Evolutionary conservation across 2,888 invertebrate species (phyloP), one percentile per base, ranked within the genome.

Genomic region (Polietes domitor): DNA sequence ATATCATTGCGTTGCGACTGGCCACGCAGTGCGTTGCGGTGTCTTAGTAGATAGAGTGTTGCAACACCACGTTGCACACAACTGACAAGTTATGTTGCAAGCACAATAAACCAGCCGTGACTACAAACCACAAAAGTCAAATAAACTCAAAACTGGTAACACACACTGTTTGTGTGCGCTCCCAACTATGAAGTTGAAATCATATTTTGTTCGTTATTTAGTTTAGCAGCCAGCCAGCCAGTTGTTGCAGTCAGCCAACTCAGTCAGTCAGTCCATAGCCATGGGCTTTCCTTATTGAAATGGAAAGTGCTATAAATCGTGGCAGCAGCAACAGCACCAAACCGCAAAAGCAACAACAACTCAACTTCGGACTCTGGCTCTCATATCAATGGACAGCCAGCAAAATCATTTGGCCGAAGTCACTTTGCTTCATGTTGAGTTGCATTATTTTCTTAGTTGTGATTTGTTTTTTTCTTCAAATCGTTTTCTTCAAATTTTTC

Each of bases 231-330:
- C n/a, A 10, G 58, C 15, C 58, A 26, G 32, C 43, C 47, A 71
- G 70, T 61, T n/a, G n/a, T n/a, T n/a, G 50, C 24, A 19, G 15
- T 50, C 6, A 19, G 28, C 65, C 10, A 3, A 3, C 6, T n/a
- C n/a, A 7, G 10, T 75, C 19, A 37, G 43, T 61, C 26, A 26
- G 77, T 72, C 50, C 43, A 55, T 63, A 76, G 72, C 73, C 61
- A 53, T 55, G 53, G 73, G 74, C 78, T 80, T 80, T 80, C 70
- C 61, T 68, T 43, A 43, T 80, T 70, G 83, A 83, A 83, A 83
- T 77, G 77, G 77, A 83, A 83, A 80, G 83, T 83, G 76, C 73
- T 79, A 68, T 61, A 83, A 82, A 74, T 75, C 21, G 70, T 76
- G 21, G 41, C 47, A 15, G 28, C n/a, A 68, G 43, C 24, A 68